Conservation (phyloP, 2,113 vertebrate genomes). For the Hyla sarda region DNA sequence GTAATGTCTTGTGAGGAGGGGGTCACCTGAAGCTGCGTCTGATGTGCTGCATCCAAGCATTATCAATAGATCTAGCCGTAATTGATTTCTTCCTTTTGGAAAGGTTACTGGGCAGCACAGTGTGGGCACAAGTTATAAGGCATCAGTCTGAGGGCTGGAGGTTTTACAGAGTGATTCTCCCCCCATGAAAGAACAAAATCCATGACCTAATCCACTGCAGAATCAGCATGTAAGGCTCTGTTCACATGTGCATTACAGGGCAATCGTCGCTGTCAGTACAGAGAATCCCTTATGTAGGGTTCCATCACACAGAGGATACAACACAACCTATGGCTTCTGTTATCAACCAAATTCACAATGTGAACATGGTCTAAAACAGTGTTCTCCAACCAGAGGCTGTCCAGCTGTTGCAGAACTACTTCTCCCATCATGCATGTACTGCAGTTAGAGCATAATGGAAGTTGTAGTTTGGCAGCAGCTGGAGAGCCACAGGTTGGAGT, state of each 20-base stretch:
- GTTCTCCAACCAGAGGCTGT: no score
- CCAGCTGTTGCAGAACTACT: no score
- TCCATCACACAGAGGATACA: no score
- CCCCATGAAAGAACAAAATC: neutral
- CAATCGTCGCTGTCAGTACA: no score
- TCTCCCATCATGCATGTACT: no score
- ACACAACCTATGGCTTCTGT: no score
- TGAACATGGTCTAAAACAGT: no score
- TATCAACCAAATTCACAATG: no score
- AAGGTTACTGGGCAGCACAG: neutral
- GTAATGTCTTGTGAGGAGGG: neutral
- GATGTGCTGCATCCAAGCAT: constrained; percentile 6
- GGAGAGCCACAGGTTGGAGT: no score
- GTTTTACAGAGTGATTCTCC: neutral
- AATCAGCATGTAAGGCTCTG: neutral
- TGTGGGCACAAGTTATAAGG: neutral
- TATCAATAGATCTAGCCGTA: constrained; percentile 4
- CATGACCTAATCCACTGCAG: neutral
- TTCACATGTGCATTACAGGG: neutral
- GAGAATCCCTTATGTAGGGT: no score
- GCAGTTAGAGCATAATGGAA: no score
- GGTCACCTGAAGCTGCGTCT: neutral
- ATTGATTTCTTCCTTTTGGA: constrained; percentile 15
- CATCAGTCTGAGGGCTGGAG: neutral
- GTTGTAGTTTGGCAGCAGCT: no score